A percentile compares a stretch with the other conserved stretches of the same genome.
Conservation (phyloP, 1,140 invertebrate genomes). For the Linepithema humile region DNA sequence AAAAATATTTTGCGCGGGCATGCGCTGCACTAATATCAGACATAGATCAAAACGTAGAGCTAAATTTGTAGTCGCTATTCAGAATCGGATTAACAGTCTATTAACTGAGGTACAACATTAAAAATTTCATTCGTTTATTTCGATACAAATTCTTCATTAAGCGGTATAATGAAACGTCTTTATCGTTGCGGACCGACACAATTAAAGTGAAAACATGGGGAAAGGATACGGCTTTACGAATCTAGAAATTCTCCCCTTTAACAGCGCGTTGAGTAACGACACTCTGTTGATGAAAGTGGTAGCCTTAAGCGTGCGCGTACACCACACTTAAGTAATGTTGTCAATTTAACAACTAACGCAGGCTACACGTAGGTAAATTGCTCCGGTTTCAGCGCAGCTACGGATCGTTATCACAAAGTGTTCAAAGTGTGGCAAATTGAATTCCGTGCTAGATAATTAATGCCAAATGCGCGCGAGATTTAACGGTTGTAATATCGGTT, state of each 20-base stretch:
- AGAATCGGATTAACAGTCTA: not conserved
- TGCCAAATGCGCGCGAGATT: constrained; percentile 38
- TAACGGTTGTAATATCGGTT: constrained; percentile 49
- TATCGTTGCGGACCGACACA: not conserved
- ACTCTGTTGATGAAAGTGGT: not conserved
- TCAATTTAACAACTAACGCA: constrained; percentile 35
- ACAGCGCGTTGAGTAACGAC: not conserved
- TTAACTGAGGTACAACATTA: not conserved
- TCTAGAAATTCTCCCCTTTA: constrained; percentile 1
- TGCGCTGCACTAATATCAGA: not conserved
- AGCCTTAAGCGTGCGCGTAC: not conserved
- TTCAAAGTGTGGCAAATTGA: constrained; percentile 35
- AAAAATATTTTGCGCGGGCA: not conserved
- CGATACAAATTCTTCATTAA: not conserved
- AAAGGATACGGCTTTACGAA: constrained; percentile 1
- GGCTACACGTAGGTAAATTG: constrained; percentile 30
- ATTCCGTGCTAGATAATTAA: constrained; percentile 42
- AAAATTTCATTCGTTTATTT: not conserved
- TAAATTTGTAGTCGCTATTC: not conserved
- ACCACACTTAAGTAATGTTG: constrained; percentile 37
- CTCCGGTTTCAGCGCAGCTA: constrained; percentile 25
- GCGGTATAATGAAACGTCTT: not conserved
- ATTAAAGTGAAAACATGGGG: not conserved
- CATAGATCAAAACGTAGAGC: not conserved
- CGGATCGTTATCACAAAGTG: constrained; percentile 49